phyloP scores from a whole-genome alignment of 2,797 vertebrate genomes.

The Micropoecilia bifurca region DNA sequence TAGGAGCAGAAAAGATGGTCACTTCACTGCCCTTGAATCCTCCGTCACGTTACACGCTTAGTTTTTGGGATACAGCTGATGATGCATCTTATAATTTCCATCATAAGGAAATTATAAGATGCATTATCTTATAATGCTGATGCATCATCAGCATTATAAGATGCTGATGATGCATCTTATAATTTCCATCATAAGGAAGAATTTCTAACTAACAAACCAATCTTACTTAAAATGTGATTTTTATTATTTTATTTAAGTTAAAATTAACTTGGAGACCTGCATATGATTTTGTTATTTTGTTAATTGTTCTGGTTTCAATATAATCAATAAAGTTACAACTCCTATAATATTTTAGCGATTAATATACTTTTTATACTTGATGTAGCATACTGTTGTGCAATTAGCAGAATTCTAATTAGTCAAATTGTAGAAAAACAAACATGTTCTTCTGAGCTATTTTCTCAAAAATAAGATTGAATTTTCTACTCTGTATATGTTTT shows the following conservation, averaged over 20 bases:
- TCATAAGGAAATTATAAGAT: background rate
- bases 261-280: background rate
- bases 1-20: background rate
- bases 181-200: background rate
- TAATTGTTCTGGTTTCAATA: background rate
- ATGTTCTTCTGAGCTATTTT: background rate
- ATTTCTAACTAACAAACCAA: background rate
- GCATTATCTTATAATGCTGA: no score
- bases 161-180: no score
- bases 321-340: background rate
- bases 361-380: conserved; percentile 1
- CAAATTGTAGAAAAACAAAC: background rate
- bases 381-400: background rate
- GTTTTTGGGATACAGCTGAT: background rate
- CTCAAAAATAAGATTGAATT: background rate
- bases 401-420: conserved; percentile 8
- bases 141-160: no score
- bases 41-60: background rate
- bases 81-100: background rate
- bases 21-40: background rate
- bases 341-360: background rate
- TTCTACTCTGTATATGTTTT: conserved; percentile 5
- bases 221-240: background rate
- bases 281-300: background rate
- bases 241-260: background rate